Conservation (phyloP, 2,797 vertebrate genomes). For the Pangasius larnaudii region DNA sequence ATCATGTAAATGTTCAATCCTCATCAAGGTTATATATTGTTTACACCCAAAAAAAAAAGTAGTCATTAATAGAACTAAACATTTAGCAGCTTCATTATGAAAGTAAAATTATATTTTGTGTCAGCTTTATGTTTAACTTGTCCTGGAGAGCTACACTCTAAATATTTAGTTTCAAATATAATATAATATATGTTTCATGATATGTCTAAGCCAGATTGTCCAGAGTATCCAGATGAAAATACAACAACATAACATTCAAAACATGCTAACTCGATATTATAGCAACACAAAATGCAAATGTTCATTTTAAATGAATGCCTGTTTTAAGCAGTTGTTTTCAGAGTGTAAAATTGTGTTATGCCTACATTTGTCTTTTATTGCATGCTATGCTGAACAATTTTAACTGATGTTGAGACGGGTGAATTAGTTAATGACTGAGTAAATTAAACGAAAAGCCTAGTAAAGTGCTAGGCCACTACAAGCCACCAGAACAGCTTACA, state of each 20-base stretch:
- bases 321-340: background rate
- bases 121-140: background rate
- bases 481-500: background rate
- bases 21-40: background rate
- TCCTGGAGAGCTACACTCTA: background rate
- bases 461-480: background rate
- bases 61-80: background rate
- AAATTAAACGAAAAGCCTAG: background rate
- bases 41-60: background rate
- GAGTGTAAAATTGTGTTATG: background rate
- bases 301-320: background rate
- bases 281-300: background rate
- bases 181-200: too few relatives aligned
- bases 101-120: background rate
- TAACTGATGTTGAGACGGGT: background rate
- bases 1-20: background rate
- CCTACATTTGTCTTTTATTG: background rate
- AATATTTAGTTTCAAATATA: background rate
- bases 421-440: background rate
- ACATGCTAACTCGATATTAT: background rate
- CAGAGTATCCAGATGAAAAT: background rate
- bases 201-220: background rate
- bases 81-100: background rate
- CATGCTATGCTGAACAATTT: background rate
- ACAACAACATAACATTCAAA: background rate